phyloP scores from a whole-genome alignment of 2,888 invertebrate species.

The Tinea pellionella region DNA sequence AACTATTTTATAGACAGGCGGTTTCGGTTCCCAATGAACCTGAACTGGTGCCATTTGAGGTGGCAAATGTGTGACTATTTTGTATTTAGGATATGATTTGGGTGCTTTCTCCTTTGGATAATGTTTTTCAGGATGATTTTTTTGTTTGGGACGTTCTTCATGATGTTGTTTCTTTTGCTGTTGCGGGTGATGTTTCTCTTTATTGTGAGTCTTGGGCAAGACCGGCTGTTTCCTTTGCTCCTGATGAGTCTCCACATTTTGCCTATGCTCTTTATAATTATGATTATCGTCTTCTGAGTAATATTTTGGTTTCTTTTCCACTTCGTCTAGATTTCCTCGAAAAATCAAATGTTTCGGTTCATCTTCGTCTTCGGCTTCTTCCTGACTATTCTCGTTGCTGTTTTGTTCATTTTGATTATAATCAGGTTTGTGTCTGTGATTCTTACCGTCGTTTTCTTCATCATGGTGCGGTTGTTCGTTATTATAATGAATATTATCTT shows the following conservation, averaged over 20 bases:
- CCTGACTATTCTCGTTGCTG: constrained; percentile 18
- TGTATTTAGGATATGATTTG: background rate
- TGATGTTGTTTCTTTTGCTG: background rate
- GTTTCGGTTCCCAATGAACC: constrained; percentile 17
- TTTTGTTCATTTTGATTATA: background rate
- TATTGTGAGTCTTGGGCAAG: constrained; percentile 18
- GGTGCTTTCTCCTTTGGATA: background rate
- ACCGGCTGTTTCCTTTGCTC: constrained; percentile 13
- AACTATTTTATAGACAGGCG: constrained; percentile 15
- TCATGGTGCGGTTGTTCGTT: background rate
- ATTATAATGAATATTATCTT: background rate
- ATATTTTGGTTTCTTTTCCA: background rate
- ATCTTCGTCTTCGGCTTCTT: constrained; percentile 30
- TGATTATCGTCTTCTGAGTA: constrained; percentile 1
- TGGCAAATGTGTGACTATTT: background rate
- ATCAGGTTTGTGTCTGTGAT: constrained; percentile 20
- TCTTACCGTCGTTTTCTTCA: background rate
- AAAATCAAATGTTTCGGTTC: constrained; percentile 36
- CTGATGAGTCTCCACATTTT: constrained; percentile 21
- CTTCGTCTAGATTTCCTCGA: background rate
- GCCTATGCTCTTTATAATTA: constrained; percentile 20
- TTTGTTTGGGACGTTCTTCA: constrained; percentile 15
- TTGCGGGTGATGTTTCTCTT: constrained; percentile 18
- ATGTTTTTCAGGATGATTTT: constrained; percentile 17
- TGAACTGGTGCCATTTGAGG: constrained; percentile 8